phyloP scores from a whole-genome alignment of 2,888 invertebrate genomes.

The Melanophora roralis region DNA sequence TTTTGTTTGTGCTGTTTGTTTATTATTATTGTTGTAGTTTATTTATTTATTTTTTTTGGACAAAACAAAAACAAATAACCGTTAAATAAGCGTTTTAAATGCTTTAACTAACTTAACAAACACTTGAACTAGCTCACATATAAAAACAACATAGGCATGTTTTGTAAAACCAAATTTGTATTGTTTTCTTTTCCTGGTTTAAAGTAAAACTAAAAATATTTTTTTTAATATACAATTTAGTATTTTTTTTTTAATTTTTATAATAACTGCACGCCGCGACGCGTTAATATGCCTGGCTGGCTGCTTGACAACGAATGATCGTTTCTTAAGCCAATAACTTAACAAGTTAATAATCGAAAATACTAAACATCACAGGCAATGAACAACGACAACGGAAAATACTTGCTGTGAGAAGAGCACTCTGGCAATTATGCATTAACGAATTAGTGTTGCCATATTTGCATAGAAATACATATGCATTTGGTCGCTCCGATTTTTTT shows the following conservation, averaged over 20 bases:
- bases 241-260: background rate
- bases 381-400: constrained; percentile 18
- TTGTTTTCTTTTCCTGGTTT: constrained; percentile 34
- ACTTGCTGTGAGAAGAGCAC: constrained; percentile 31
- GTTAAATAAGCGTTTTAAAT: constrained; percentile 34
- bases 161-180: constrained; percentile 4
- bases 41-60: background rate
- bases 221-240: background rate
- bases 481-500: too few species aligned
- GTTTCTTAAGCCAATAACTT: constrained; percentile 45
- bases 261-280: constrained; percentile 28
- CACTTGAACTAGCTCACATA: background rate
- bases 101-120: constrained; percentile 8
- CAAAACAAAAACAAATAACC: background rate
- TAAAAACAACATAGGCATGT: background rate
- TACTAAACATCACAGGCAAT: constrained; percentile 10
- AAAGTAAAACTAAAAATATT: constrained; percentile 34
- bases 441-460: background rate
- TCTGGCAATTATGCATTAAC: background rate
- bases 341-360: constrained; percentile 44
- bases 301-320: constrained; percentile 59
- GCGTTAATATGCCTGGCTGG: constrained; percentile 44
- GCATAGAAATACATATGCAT: too few species aligned
- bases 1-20: background rate
- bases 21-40: background rate